Conservation (phyloP, 2,797 vertebrate genomes). For the Discoglossus pictus region DNA sequence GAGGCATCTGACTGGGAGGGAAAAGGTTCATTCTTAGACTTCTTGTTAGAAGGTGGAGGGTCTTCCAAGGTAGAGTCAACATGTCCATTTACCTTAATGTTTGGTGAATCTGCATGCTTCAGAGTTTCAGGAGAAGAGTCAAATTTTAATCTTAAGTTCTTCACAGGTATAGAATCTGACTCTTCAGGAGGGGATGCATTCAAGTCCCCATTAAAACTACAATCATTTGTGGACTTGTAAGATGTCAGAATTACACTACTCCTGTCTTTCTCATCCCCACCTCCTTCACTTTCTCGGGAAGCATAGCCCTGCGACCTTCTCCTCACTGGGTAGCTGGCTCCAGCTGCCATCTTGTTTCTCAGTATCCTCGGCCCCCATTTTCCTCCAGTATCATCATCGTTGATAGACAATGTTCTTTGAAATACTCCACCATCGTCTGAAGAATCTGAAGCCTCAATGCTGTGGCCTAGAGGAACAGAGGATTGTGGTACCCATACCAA, state of each 20-base stretch:
- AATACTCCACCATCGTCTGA: conserved; percentile 19
- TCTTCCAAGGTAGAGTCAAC: not conserved
- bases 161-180: not conserved
- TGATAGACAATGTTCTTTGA: not conserved
- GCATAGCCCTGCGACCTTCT: conserved; percentile 7
- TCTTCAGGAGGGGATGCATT: not conserved
- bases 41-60: not conserved
- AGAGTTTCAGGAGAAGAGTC: not conserved
- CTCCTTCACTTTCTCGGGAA: not conserved
- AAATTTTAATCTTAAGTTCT: no score
- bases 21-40: not conserved
- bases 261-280: not conserved
- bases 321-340: conserved; percentile 18
- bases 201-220: conserved; percentile 1
- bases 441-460: conserved; percentile 19
- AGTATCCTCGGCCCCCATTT: conserved; percentile 9
- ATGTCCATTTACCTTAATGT: not conserved
- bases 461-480: not conserved
- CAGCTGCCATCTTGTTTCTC: conserved; percentile 19
- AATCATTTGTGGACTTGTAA: conserved; percentile 21
- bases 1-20: not conserved
- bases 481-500: conserved; percentile 42
- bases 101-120: not conserved
- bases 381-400: not conserved
- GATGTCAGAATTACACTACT: conserved; percentile 17